Evolutionary conservation across 2,113 vertebrate genomes (phyloP).

Genomic region (Zeus faber): DNA sequence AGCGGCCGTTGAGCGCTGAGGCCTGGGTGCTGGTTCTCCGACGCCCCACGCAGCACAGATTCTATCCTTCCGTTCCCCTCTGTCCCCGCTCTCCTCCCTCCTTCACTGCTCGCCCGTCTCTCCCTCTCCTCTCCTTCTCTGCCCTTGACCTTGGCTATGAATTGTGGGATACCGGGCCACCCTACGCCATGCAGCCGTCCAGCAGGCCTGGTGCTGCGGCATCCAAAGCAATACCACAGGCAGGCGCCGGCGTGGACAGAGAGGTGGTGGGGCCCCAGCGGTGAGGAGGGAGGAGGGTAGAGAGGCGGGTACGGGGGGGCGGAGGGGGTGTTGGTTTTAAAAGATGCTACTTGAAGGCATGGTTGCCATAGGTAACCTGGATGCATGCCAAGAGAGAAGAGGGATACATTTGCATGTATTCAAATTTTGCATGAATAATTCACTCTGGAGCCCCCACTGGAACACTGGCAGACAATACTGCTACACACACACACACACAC

Average conservation of each 20-base stretch:
- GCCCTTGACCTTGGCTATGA: conserved; percentile 65
- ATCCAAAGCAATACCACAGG: conserved; percentile 56
- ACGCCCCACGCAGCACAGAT: conserved; percentile 23
- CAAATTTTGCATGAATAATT: conserved; percentile 81
- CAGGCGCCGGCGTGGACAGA: conserved; percentile 41
- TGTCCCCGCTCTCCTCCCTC: background rate
- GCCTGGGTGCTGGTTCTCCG: conserved; percentile 9
- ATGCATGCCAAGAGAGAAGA: conserved; percentile 63
- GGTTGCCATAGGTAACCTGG: conserved; percentile 80
- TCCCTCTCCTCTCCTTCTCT: conserved; percentile 26
- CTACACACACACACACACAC: conserved; percentile 25
- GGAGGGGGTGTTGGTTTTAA: conserved; percentile 27
- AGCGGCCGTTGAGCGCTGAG: background rate
- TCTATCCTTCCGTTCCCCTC: conserved; percentile 24
- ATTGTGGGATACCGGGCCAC: conserved; percentile 61
- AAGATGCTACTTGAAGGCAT: conserved; percentile 63
- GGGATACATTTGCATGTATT: conserved; percentile 78
- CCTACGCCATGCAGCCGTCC: conserved; percentile 50
- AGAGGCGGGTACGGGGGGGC: conserved; percentile 26
- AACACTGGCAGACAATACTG: conserved; percentile 61
- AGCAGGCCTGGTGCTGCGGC: conserved; percentile 60
- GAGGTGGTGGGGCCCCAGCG: conserved; percentile 24
- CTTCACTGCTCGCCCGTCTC: conserved; percentile 36
- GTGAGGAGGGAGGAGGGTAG: background rate
- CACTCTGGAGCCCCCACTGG: conserved; percentile 58